Evolutionary conservation across 2,888 invertebrate species (phyloP).

Genomic region (Ochropleura plecta): DNA sequence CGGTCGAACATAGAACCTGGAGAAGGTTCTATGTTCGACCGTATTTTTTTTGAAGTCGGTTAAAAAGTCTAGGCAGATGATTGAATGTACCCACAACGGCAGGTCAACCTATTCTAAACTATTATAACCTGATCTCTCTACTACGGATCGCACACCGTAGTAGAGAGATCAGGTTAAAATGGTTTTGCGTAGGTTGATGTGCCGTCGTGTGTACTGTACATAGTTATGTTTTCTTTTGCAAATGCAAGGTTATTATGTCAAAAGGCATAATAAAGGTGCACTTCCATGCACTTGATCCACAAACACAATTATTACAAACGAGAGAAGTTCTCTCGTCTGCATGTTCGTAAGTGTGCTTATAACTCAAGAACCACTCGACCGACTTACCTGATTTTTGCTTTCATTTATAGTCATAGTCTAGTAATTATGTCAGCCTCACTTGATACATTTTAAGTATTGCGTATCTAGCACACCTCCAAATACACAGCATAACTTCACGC

Average conservation of each 20-base stretch:
- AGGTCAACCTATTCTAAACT: too few relatives aligned
- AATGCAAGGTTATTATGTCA: neutral
- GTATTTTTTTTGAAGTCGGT: too few relatives aligned
- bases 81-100: too few relatives aligned
- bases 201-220: too few relatives aligned
- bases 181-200: too few relatives aligned
- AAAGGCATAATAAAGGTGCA: neutral
- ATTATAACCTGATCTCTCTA: too few relatives aligned
- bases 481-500: neutral
- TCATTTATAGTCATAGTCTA: neutral
- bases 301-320: conserved; percentile 17
- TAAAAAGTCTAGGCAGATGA: neutral
- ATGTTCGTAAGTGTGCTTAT: conserved; percentile 1
- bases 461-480: neutral
- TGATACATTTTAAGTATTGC: neutral
- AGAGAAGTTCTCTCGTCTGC: neutral
- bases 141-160: too few relatives aligned
- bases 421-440: neutral
- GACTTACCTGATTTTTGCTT: conserved; percentile 7
- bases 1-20: too few relatives aligned
- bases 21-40: too few relatives aligned
- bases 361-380: conserved; percentile 12
- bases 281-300: conserved; percentile 21
- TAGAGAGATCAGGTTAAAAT: too few relatives aligned
- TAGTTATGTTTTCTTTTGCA: neutral